Conservation (phyloP, 2,888 invertebrate genomes). For the Morpho achilles region DNA sequence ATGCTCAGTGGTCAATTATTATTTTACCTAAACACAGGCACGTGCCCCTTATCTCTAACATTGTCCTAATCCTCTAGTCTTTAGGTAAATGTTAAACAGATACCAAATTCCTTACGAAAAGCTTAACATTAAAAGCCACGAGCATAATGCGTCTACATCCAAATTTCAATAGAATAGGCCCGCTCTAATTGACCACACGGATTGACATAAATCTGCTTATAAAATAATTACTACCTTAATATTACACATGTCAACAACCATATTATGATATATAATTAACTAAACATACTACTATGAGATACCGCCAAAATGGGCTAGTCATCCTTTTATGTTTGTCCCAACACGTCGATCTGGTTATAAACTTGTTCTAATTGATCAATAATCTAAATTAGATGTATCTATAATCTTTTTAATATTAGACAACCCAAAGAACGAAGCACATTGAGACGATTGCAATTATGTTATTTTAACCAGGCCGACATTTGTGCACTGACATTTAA, state of each 20-base stretch:
- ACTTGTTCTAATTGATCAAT: no score
- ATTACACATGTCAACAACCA: slow-evolving; percentile 70
- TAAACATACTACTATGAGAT: slow-evolving; percentile 67
- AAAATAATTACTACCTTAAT: slow-evolving; percentile 41
- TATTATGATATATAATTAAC: slow-evolving; percentile 52
- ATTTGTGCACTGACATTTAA: not conserved
- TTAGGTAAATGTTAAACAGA: slow-evolving; percentile 11
- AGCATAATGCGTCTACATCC: slow-evolving; percentile 5
- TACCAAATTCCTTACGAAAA: slow-evolving; percentile 9
- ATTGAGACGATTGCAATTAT: not conserved
- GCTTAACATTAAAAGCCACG: slow-evolving; percentile 13
- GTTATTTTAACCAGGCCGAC: not conserved
- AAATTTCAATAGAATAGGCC: slow-evolving; percentile 36
- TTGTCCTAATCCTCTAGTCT: slow-evolving; percentile 2
- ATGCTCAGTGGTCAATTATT: slow-evolving; percentile 1
- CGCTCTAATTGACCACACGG: slow-evolving; percentile 69
- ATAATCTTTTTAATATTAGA: not conserved
- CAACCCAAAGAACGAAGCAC: not conserved
- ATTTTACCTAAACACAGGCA: not conserved
- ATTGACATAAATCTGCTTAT: slow-evolving; percentile 52
- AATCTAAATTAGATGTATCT: no score
- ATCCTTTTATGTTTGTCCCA: slow-evolving; percentile 32
- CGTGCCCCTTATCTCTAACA: not conserved
- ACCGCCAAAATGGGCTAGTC: slow-evolving; percentile 54
- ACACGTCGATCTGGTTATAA: slow-evolving; percentile 7